Evolutionary conservation across 2,113 vertebrate species (phyloP), one percentile per base, ranked within the genome.

Genomic region (Machaerirhynchus nigripectus): DNA sequence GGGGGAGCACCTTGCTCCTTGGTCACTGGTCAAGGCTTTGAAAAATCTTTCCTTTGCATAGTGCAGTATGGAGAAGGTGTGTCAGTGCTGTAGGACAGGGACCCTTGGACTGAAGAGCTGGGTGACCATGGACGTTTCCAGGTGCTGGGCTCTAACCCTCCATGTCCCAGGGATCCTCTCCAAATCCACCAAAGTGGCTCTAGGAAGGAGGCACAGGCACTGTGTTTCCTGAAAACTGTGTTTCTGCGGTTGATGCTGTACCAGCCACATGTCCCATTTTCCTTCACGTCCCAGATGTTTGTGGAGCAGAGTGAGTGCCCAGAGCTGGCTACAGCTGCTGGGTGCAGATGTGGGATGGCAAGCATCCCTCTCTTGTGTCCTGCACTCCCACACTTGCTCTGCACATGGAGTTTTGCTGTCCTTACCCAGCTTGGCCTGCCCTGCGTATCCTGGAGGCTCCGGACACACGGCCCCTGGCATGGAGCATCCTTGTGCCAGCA

Each of bases 401-500:
- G 3, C n/a, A 8, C 2, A 2, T 4, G 30, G 23, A 15, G 13
- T 39, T 22, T 13, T 22, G 53, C 65, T 0, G 2, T 16, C 68
- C 20, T 44, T 33, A 3, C 27, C 18, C 69, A 53, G 42, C 60
- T 9, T 35, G 35, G 17, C 4, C 39, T 39, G 22, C 1, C 4
- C 64, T 64, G 74, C 0, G 7, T 7, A 2, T 61, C 39, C 47
- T 22, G 67, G 40, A 0, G 1, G 69, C 2, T 7, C 31, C 0
- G 37, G 74, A 11, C 57, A 35, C 57, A n/a, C 0, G 1, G 52
- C 30, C 30, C 37, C 52, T 15, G 0, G 30, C 1, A 5, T 1
- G 5, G 52, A 33, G 37, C 18, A 1, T 37, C 63, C 64, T 35
- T 28, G 39, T 33, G 77, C 55, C 0, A 3, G 56, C 3, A 0